Evolutionary conservation across 1,140 invertebrate species (phyloP).

Genomic region (Dermatophagoides farinae): DNA sequence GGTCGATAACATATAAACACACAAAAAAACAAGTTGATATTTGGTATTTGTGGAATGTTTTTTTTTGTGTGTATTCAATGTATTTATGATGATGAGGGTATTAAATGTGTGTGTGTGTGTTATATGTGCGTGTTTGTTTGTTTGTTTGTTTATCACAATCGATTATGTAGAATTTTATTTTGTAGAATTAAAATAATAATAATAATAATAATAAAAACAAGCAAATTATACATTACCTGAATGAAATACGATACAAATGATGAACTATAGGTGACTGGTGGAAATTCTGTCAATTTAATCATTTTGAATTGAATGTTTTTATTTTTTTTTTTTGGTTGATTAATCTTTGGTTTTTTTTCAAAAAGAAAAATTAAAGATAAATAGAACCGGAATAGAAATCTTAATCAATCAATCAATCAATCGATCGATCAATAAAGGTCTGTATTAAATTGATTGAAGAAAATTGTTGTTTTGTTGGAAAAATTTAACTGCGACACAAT

Average conservation of each 20-base stretch:
- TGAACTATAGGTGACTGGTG: conserved; percentile 18
- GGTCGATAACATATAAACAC: no score
- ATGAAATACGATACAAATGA: conserved; percentile 18
- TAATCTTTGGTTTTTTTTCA: no score
- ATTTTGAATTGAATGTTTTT: neutral
- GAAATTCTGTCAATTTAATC: conserved; percentile 17
- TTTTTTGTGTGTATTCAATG: neutral
- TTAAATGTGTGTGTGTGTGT: neutral
- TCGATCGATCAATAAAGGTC: no score
- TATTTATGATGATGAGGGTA: neutral
- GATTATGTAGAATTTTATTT: neutral
- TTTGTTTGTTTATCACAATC: neutral
- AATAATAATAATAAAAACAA: neutral
- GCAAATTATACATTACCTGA: conserved; percentile 18
- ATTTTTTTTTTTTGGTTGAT: no score
- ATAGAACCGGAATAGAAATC: no score
- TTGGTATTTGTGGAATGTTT: no score
- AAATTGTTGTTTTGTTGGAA: neutral
- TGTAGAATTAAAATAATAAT: neutral
- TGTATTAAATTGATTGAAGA: no score
- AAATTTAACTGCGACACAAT: neutral
- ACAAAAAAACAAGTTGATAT: no score
- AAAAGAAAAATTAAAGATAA: no score
- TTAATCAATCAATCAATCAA: no score
- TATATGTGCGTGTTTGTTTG: neutral